Base-by-base conservation (phyloP, 2,797 vertebrate species). In the Vultur gryphus region DNA sequence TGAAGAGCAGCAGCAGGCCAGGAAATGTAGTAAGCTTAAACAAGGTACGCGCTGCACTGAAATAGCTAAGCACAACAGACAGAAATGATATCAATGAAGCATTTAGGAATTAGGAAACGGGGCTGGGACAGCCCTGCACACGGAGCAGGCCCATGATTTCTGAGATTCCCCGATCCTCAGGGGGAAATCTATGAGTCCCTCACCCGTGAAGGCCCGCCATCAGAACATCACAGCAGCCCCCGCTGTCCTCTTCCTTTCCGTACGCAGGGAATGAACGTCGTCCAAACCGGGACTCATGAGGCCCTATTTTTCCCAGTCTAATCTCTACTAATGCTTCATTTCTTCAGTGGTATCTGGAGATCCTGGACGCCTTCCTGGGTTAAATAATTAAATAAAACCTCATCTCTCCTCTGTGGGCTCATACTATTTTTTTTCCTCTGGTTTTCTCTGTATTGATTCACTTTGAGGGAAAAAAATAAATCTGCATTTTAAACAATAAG, bases 261-360 rank as follows among this genome's bases (percentile, higher is more conserved):
- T 2, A 9, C 3, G 2, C 0, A 4, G 37, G 44, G 29, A 39
- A 7, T 1, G 16, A 43, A 20, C 15, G 1, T 16, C 2, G 5
- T 4, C 52, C 65, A 62, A 20, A 44, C 4, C 2, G 1, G 54
- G 48, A 33, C 13, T 8, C 11, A 12, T 2, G 4, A 23, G 31
- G 49, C 23, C 35, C n/a, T 9, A 2, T 13, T 49, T 11, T 19
- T 59, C 43, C 52, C 61, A 26, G 8, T 23, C 23, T 25, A 10
- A 35, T 35, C 35, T 35, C 71, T 28, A 19, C 52, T 35, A 14
- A 37, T 11, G 41, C 35, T 55, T 26, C 41, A 16, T 43, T 55
- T 88, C 41, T 54, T 37, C 58, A 13, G 77, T 2, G 25, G 31
- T 59, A 16, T n/a, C 65, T n/a, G 35, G 48, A 49, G 52, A 51